Evolutionary conservation across 2,797 vertebrate species (phyloP), one percentile per base, ranked within the genome.

Genomic region (Danio choprae): DNA sequence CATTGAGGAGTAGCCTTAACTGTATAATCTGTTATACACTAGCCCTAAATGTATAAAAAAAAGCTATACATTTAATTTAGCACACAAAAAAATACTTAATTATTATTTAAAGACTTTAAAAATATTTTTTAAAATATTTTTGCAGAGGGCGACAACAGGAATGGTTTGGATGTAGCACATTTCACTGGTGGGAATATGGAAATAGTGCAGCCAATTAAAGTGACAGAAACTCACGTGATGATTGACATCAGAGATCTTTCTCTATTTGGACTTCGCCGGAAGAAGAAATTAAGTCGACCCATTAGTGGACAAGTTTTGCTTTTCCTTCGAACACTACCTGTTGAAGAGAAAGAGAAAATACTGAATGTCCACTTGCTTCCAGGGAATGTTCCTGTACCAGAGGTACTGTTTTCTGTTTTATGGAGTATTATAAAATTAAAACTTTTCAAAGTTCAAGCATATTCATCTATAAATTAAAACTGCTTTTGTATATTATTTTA

Each of bases 141-240:
- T 70, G 8, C 76, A 5, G 5, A 44, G 44, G 12, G 44, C 43
- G 44, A 12, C 62, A 38, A 44, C 20, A 36, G 53, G 9, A 38
- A 20, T 0, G 41, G 72, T 69, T 60, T 83, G 81, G 18, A 58
- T 44, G 77, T 80, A 7, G 81, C 63, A 15, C 81, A 79, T 82
- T 67, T 77, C 8, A 69, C 18, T 53, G 56, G 58, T 18, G 81
- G 16, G 16, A 73, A 74, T 68, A 15, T 83, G 16, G 80, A 82
- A 46, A 40, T 78, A 2, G 22, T 65, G 29, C 7, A 64, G 22
- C 72, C 64, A 0, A n/a, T 65, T 15, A 63, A 18, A 48, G 59
- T 86, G 11, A 89, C 81, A 11, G 44, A 80, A 10, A 89, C 80
- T 18, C 87, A 89, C 11, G 83, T 86, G 71, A 46, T 83, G 0